Evolutionary conservation across 2,113 vertebrate species (phyloP).

Genomic region (Lucifuga dentata): DNA sequence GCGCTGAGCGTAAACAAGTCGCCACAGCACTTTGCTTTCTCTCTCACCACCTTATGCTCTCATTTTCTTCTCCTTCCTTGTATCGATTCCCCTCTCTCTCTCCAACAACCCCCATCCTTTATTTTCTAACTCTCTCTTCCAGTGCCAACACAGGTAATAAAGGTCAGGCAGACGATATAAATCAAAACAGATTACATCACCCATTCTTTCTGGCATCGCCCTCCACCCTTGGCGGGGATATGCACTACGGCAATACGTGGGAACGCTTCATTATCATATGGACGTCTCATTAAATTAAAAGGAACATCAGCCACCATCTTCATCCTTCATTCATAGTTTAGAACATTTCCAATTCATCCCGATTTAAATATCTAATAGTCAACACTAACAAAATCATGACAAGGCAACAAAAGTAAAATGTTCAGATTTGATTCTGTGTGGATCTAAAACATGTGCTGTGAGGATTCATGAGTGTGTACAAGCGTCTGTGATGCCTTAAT

Average conservation of each 20-base stretch:
- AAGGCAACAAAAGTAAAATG: not conserved
- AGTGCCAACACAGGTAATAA: slow-evolving; percentile 71
- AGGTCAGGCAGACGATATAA: slow-evolving; percentile 76
- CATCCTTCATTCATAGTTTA: too few species aligned
- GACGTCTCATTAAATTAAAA: slow-evolving; percentile 64
- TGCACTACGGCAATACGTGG: slow-evolving; percentile 34
- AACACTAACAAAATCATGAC: not conserved
- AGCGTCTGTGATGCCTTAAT: slow-evolving; percentile 33
- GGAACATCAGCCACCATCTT: slow-evolving; percentile 24
- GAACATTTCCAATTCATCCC: too few species aligned
- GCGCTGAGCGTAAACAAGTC: slow-evolving; percentile 46
- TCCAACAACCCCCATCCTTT: not conserved
- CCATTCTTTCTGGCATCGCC: slow-evolving; percentile 61
- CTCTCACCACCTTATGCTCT: slow-evolving; percentile 42
- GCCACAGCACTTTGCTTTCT: slow-evolving; percentile 22
- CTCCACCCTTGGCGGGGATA: slow-evolving; percentile 39
- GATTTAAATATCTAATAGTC: not conserved
- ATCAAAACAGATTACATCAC: slow-evolving; percentile 75
- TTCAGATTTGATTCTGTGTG: not conserved
- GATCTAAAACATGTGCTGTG: not conserved
- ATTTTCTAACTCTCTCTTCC: slow-evolving; percentile 24
- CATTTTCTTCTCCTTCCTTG: slow-evolving; percentile 16
- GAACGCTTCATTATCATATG: slow-evolving; percentile 45
- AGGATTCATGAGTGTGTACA: not conserved
- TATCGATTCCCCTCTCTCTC: not conserved